phyloP scores from a whole-genome alignment of 2,888 invertebrate species.

The Gisinianus flammeolus region DNA sequence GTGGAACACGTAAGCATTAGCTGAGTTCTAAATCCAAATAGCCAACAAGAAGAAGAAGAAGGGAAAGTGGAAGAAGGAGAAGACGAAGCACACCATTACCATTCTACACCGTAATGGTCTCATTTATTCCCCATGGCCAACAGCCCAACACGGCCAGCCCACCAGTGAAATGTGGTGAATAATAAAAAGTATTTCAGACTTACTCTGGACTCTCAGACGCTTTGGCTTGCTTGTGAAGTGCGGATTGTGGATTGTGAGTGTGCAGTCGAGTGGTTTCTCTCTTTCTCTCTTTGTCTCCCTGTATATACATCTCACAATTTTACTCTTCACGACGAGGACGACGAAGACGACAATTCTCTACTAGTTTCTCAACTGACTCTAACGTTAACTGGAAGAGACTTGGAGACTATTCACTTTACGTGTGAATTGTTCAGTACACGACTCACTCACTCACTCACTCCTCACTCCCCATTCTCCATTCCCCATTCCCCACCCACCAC shows the following conservation, averaged over 20 bases:
- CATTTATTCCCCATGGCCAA: slow-evolving; percentile 5
- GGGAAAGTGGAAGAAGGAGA: background rate
- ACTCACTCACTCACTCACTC: background rate
- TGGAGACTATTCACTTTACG: background rate
- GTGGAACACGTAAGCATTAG: background rate
- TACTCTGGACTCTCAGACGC: background rate
- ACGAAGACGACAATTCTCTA: background rate
- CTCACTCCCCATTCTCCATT: background rate
- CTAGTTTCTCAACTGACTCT: background rate
- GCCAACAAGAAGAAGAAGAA: background rate
- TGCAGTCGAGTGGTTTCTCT: background rate
- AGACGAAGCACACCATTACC: background rate
- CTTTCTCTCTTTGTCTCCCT: background rate
- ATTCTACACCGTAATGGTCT: background rate
- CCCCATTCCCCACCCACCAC: background rate
- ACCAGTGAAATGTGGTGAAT: slow-evolving; percentile 14
- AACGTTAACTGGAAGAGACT: background rate
- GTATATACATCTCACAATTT: background rate
- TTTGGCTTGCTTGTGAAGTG: no score
- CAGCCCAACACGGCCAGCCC: background rate
- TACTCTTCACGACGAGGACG: background rate
- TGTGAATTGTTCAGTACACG: background rate
- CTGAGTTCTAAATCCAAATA: background rate
- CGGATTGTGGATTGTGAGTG: background rate
- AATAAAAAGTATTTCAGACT: background rate